Conservation (phyloP, 30 jellyfish, hydroid and myxozoan genomes). For the Mastigias papua region DNA sequence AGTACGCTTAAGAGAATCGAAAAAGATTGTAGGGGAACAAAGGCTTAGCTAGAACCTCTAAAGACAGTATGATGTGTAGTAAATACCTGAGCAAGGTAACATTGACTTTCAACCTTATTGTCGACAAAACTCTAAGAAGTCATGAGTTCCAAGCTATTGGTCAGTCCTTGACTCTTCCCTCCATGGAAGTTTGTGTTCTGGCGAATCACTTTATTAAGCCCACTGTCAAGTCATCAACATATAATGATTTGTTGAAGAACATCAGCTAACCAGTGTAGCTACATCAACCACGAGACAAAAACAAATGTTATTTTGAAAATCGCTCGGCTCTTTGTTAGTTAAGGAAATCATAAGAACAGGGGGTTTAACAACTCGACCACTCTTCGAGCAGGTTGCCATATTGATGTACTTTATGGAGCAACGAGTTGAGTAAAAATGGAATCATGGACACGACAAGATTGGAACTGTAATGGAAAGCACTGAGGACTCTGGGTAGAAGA, state of each 20-base stretch:
- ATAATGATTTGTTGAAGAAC: neutral
- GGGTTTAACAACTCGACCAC: constrained; percentile 5
- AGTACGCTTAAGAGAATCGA: too few relatives aligned
- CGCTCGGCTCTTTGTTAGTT: constrained; percentile 46
- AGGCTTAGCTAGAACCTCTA: too few relatives aligned
- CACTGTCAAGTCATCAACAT: constrained; percentile 11
- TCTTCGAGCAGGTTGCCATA: constrained; percentile 29
- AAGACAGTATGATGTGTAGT: too few relatives aligned
- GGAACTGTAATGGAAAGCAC: neutral
- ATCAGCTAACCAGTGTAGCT: neutral
- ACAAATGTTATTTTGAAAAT: constrained; percentile 41
- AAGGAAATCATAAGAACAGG: constrained; percentile 4
- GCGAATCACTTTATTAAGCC: neutral
- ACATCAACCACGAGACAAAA: constrained; percentile 15
- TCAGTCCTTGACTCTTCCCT: neutral
- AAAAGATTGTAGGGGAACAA: too few relatives aligned
- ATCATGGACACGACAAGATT: neutral
- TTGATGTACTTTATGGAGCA: constrained; percentile 16
- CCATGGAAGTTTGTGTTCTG: neutral
- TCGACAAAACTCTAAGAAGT: neutral
- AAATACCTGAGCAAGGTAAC: neutral
- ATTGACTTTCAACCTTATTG: neutral
- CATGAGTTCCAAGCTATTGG: neutral
- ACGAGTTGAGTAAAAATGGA: constrained; percentile 1
- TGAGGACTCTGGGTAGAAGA: too few relatives aligned